Evolutionary conservation across 2,797 vertebrate genomes (phyloP).

Genomic region (Avahi laniger): DNA sequence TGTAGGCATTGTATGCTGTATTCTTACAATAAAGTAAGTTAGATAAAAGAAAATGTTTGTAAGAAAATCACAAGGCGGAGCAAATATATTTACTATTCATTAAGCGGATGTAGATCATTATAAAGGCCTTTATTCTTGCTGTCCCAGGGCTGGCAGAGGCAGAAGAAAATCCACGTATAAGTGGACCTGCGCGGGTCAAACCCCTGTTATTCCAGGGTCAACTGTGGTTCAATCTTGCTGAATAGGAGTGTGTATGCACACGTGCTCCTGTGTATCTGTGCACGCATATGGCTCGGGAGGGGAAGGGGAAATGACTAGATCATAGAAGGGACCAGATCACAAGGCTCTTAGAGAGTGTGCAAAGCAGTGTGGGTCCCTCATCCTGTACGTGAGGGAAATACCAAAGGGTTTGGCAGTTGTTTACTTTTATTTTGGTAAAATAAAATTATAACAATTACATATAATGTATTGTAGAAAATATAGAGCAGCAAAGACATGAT

Average conservation of each 20-base stretch:
- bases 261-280: background rate
- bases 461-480: background rate
- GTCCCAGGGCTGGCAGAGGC: background rate
- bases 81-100: background rate
- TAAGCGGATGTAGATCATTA: background rate
- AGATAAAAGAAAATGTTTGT: background rate
- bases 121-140: background rate
- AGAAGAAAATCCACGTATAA: background rate
- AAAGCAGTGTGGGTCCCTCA: background rate
- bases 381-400: background rate
- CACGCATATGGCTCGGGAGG: accelerated
- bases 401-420: background rate
- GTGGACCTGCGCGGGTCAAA: background rate
- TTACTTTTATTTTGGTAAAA: background rate
- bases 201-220: background rate
- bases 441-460: background rate
- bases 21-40: background rate
- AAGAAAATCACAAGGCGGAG: background rate
- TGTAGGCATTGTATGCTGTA: background rate
- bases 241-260: background rate
- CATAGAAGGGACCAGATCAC: too few species aligned
- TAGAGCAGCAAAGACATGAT: background rate
- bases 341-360: background rate
- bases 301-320: background rate
- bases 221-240: background rate